Conservation (phyloP, 2,797 vertebrate genomes). For the Microctenopoma lineatum region DNA sequence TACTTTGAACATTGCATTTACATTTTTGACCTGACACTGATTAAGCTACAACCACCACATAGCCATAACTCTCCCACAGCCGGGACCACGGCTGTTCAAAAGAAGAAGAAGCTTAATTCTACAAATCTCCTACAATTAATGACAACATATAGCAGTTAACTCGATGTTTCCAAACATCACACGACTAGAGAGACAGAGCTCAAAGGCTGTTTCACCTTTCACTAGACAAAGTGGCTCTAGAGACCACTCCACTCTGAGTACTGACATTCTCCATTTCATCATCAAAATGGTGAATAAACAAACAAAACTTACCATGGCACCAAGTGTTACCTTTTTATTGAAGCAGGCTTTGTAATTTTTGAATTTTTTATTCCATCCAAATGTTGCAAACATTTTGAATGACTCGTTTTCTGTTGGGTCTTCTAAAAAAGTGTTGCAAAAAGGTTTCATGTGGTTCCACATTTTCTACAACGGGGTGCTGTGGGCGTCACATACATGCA, state of each 20-base stretch:
- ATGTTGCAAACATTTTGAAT: background rate
- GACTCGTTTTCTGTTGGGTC: too few relatives aligned
- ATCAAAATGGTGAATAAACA: conserved; percentile 26
- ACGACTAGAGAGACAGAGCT: conserved; percentile 4
- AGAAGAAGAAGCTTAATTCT: conserved; percentile 14
- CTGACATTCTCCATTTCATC: conserved; percentile 39
- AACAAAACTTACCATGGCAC: background rate
- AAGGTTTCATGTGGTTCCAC: too few relatives aligned
- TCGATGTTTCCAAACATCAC: background rate
- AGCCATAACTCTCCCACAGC: conserved; percentile 30
- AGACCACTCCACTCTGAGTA: conserved; percentile 9
- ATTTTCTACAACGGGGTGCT: too few relatives aligned
- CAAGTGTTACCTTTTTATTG: background rate
- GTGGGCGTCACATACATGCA: too few relatives aligned
- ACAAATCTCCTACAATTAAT: conserved; percentile 20
- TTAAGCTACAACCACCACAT: conserved; percentile 20
- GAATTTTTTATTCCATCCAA: too few relatives aligned
- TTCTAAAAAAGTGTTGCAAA: too few relatives aligned
- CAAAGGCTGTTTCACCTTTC: conserved; percentile 53
- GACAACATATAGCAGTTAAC: conserved; percentile 12
- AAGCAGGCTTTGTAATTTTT: too few relatives aligned
- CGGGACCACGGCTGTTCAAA: background rate
- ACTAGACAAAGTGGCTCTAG: conserved; percentile 6
- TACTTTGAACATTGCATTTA: conserved; percentile 12
- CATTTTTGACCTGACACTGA: conserved; percentile 13